Base-by-base conservation (phyloP, 2,888 invertebrate species). In the Aleiodes testaceus region DNA sequence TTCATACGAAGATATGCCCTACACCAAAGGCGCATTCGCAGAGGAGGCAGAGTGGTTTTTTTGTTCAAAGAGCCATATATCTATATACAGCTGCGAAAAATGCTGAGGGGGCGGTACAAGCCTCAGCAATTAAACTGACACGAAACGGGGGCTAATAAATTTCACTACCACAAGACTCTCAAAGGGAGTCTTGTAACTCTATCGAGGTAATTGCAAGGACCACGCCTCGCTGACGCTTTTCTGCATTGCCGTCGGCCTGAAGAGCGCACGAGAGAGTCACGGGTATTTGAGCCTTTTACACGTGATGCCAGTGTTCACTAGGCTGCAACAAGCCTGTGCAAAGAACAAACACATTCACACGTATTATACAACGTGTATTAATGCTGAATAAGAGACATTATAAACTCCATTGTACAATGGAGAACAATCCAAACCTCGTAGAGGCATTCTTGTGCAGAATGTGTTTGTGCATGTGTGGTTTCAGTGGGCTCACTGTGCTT, bases 151-250 rank as follows among this genome's bases (percentile, higher is more conserved):
- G 77, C 79, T 83, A 83, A 85, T 84, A 84, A 85, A 84, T 85
- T 85, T 63, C 78, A 81, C 9, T 36, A 78, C 80, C 78, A 80
- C 79, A 77, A 79, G 61, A 52, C 69, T 36, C 36, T 74, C 79
- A 82, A 84, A 84, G 81, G 82, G 81, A 83, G 83, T 81, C 82
- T 84, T 84, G 83, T 83, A 85, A 83, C 83, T 84, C 81, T 84
- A 84, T 84, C 83, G 79, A 80, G 83, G 80, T 83, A 85, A 84
- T 85, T 84, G 82, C 81, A 68, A 75, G 77, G 81, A 80, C 84
- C 84, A 84, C 84, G 83, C 84, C 84, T 83, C 80, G 79, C 75
- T 77, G 66, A 67, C 65, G 80, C 81, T 79, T 79, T 78, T 75
- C 79, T 79, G 79, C 64, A 61, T 69, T 78, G 76, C 75, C 73